Evolutionary conservation across 2,797 vertebrate species (phyloP), one percentile per base, ranked within the genome.

Genomic region (Antennarius maculatus): DNA sequence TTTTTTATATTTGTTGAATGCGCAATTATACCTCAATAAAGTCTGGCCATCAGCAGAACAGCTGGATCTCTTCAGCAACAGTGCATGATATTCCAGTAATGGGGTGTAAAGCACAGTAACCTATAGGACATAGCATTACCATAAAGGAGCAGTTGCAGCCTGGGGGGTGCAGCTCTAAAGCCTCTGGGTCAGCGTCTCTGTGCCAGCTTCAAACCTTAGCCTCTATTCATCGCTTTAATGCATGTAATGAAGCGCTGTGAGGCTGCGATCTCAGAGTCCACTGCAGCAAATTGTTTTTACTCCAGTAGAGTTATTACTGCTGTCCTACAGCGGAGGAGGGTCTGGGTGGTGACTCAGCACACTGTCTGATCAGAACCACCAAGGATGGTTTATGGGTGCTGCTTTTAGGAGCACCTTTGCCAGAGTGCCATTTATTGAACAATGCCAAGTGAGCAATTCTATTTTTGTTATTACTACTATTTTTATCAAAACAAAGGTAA

Each of bases 281-380:
- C 86, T 86, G 86, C 90, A 89, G 84, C 85, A 89, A 89, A 88
- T 86, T 87, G 78, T 89, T 91, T 89, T 85, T 82, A 76, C 84
- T 89, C 83, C 78, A 47, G 54, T 72, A 76, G 84, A 84, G 82
- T 88, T 82, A 89, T 89, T 85, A 74, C 80, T 63, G 48, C 76
- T 53, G 79, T 74, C 64, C 86, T 81, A 84, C 83, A 82, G 82
- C 76, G 74, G 65, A 86, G 85, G 84, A 82, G 83, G 71, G 79
- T 79, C 71, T 57, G 80, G 80, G 71, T 18, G 75, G 86, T 89
- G 88, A 90, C 70, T 90, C 89, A 91, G 87, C 90, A 78, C 78
- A 39, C 73, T 79, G 83, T 85, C 82, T 65, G 28, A 60, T 84
- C 64, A 54, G 72, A 67, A 56, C 60, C 2, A 69, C 65, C 67